phyloP scores from a whole-genome alignment of 2,888 invertebrate species.

The Lithophane leautieri region DNA sequence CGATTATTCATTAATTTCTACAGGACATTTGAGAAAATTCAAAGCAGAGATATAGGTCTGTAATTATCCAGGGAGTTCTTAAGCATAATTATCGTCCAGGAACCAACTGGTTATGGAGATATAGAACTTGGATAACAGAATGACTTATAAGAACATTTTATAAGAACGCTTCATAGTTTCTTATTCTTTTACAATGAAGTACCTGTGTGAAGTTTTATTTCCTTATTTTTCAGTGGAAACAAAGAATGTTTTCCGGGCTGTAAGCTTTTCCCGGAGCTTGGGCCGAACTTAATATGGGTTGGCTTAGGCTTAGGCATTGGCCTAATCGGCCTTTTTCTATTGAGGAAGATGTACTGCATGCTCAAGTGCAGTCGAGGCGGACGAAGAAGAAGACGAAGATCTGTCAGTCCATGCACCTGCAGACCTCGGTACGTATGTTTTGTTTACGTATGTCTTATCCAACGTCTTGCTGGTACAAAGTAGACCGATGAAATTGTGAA shows the following conservation, averaged over 20 bases:
- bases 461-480: not conserved
- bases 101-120: not conserved
- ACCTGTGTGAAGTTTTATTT: not conserved
- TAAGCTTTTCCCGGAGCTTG: not conserved
- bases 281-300: not conserved
- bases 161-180: not conserved
- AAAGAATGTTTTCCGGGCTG: not conserved
- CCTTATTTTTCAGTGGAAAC: not conserved
- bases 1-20: not conserved
- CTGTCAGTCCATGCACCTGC: not conserved
- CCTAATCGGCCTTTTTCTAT: conserved; percentile 17
- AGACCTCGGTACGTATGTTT: not conserved
- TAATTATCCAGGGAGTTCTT: not conserved
- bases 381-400: not conserved
- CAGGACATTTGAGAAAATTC: not conserved
- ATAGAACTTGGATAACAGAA: not conserved
- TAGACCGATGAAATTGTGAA: not conserved
- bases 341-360: conserved; percentile 9
- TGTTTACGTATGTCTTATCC: not conserved
- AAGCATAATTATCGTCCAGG: not conserved
- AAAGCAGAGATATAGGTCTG: not conserved
- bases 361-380: not conserved
- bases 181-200: not conserved
- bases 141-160: not conserved
- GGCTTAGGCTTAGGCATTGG: conserved; percentile 4